These are phyloP conservation scores for Aleiodes alternator DNA, from an alignment of 2,888 invertebrate genomes.

Conservation along the genomic window DNA sequence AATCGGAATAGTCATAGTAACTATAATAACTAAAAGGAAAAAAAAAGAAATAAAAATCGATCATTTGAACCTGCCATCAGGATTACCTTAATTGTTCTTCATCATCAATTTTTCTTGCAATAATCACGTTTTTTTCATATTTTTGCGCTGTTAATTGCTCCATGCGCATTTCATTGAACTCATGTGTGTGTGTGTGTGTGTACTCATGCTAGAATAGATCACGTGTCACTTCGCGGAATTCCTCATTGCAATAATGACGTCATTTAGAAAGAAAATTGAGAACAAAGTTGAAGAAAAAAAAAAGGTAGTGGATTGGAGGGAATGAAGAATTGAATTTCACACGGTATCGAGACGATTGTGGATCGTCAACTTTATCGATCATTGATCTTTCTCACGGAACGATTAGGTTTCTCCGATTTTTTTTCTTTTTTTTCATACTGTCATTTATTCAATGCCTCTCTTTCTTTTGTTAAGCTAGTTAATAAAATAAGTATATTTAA, in stretches of 20 bases:
- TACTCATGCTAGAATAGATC: slow-evolving; percentile 8
- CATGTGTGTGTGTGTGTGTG: no score
- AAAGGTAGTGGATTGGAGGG: no score
- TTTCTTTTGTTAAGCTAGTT: slow-evolving; percentile 4
- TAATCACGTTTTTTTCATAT: background rate
- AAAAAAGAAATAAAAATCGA: no score
- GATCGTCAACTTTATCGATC: background rate
- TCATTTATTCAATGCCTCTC: background rate
- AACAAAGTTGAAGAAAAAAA: background rate
- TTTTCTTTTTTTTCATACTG: background rate
- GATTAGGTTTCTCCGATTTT: background rate
- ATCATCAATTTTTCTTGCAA: no score
- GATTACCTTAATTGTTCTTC: no score
- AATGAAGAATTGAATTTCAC: background rate
- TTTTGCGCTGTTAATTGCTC: background rate
- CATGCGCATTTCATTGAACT: background rate
- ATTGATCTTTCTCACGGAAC: background rate
- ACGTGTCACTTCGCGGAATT: slow-evolving; percentile 4
- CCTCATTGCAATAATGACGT: background rate
- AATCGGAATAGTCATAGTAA: no score
- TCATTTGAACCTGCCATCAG: no score
- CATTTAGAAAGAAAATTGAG: background rate
- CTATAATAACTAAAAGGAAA: no score
- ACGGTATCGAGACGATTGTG: background rate
- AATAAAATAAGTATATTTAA: slow-evolving; percentile 35